Percentiles rank a stretch among this genome's conserved stretches.
These are phyloP conservation scores for Calliopum simillimum DNA, from an alignment of 2,888 invertebrate species.

Conservation along the genomic window DNA sequence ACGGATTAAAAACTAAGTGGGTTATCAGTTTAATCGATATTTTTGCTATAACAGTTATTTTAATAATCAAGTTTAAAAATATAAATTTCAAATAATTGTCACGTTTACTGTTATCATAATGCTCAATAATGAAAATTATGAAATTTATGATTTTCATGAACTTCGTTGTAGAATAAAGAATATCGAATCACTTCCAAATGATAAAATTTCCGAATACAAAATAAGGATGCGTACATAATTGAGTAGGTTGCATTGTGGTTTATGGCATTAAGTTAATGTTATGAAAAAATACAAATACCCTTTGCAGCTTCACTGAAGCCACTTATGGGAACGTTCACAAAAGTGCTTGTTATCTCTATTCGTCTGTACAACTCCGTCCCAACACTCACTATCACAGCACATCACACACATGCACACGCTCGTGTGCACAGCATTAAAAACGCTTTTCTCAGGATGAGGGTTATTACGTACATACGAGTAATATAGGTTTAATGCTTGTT, in stretches of 20 bases:
- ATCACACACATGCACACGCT: slow-evolving; percentile 12
- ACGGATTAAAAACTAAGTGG: too few species aligned
- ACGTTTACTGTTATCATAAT: too few species aligned
- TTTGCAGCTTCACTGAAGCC: background rate
- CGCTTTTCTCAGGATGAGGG: background rate
- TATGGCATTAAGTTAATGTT: background rate
- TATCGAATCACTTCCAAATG: slow-evolving; percentile 26
- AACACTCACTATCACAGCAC: background rate
- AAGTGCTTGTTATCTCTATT: background rate
- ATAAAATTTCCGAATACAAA: slow-evolving; percentile 9
- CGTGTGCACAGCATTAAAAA: background rate
- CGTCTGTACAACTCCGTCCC: background rate
- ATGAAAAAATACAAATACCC: background rate
- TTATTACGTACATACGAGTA: background rate
- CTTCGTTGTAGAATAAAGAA: background rate
- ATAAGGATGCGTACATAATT: background rate
- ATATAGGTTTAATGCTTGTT: slow-evolving; percentile 1
- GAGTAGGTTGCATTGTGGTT: slow-evolving; percentile 14
- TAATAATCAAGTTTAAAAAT: too few species aligned
- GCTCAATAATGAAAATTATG: too few species aligned
- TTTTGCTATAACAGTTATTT: too few species aligned
- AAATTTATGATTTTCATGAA: too few species aligned
- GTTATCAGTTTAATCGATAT: too few species aligned
- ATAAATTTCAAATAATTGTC: too few species aligned
- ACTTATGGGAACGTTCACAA: background rate